These are phyloP conservation scores for Tragelaphus scriptus DNA, from an alignment of 2,113 vertebrate genomes.

Conservation along the genomic window DNA sequence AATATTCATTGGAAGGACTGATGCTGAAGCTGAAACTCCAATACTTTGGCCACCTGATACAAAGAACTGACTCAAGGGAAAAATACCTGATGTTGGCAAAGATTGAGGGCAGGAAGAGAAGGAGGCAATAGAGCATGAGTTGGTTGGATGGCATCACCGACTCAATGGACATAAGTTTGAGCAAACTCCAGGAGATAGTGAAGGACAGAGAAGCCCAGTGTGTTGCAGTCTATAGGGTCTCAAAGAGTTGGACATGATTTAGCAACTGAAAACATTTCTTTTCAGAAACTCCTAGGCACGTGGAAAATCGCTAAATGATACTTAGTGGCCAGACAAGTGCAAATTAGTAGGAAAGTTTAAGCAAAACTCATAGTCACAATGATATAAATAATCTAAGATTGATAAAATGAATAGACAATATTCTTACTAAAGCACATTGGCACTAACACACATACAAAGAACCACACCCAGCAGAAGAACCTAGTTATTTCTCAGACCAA, in stretches of 20 bases:
- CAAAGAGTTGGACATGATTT: neutral
- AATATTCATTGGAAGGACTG: neutral
- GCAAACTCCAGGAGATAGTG: neutral
- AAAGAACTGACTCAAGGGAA: neutral
- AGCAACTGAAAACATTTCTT: neutral
- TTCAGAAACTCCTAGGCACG: neutral
- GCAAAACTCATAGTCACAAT: neutral
- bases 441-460: neutral
- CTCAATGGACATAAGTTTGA: neutral
- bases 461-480: neutral
- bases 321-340: neutral
- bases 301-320: neutral
- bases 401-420: conserved; percentile 13
- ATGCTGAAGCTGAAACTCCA: neutral
- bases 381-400: neutral
- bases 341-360: neutral
- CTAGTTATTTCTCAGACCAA: neutral
- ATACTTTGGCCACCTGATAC: neutral
- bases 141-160: neutral
- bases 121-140: neutral
- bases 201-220: neutral
- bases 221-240: neutral
- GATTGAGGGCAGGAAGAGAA: neutral
- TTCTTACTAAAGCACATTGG: neutral
- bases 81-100: neutral